Evolutionary conservation across 1,140 invertebrate genomes (phyloP).

Genomic region (Bombus fervidus): DNA sequence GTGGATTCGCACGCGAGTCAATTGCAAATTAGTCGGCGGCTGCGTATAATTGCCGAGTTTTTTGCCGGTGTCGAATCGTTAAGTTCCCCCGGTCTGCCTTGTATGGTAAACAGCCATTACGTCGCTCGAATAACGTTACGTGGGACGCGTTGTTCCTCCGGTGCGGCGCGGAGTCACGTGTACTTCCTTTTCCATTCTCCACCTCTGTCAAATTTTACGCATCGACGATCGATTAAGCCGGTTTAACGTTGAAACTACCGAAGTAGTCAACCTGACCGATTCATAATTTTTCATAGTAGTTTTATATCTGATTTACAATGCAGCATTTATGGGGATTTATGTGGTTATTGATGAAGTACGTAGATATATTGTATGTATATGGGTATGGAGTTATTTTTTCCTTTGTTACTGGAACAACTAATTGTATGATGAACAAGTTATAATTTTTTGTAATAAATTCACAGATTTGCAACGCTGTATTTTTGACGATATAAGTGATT

Average conservation of each 20-base stretch:
- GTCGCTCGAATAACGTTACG: slow-evolving; percentile 2
- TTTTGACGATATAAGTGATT: too few species aligned
- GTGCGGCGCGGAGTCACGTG: too few species aligned
- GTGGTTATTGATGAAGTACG: background rate
- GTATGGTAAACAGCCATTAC: slow-evolving; percentile 28
- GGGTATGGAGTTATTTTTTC: too few species aligned
- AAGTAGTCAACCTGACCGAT: background rate
- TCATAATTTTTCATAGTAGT: background rate
- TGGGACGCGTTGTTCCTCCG: background rate
- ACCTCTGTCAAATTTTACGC: background rate
- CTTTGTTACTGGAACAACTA: too few species aligned
- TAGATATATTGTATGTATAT: too few species aligned
- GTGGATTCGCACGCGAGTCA: slow-evolving; percentile 54
- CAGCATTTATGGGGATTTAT: too few species aligned
- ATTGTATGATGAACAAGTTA: too few species aligned
- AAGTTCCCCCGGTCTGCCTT: slow-evolving; percentile 9
- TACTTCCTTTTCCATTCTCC: background rate
- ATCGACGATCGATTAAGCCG: background rate
- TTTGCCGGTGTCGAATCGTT: slow-evolving; percentile 37
- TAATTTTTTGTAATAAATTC: too few species aligned
- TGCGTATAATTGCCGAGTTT: slow-evolving; percentile 55
- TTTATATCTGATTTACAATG: background rate
- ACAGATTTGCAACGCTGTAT: too few species aligned
- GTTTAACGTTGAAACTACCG: background rate
- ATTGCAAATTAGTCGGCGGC: slow-evolving; percentile 66